Evolutionary conservation across 1,140 invertebrate species (phyloP), one percentile per base, ranked within the genome.

Genomic region (Danaus plexippus): DNA sequence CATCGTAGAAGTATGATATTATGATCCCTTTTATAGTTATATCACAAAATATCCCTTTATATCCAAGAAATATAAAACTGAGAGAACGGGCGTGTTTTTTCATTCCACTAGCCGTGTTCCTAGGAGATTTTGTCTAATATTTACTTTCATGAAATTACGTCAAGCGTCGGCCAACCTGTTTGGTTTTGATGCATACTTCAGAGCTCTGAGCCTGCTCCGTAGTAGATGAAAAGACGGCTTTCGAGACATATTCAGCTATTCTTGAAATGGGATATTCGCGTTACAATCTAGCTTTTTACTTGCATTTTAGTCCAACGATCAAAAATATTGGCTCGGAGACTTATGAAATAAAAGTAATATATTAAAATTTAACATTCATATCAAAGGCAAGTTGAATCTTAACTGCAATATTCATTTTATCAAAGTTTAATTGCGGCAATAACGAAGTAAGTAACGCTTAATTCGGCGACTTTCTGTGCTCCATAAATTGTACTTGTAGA

Each of bases 141-240:
- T 85, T 81, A 77, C 71, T 75, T 67, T 65, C 61, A 72, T 67
- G 73, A 80, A 85, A 85, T 85, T 80, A 82, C 73, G 73, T 74
- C 67, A 75, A 71, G 65, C 63, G 63, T 69, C 73, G 67, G 66
- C 59, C 68, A 67, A 77, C 67, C 64, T 85, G 82, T 85, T 85
- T 85, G 77, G 73, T 77, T 75, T 80, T 85, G 74, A 79, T 83
- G 80, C 75, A 85, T 83, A 83, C 68, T 85, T 79, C 77, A 85
- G 68, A 57, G 61, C 54, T 67, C 58, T 51, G 66, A 49, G 58
- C 67, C 48, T 64, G 64, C 63, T 65, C 69, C 61, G 61, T 44
- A 42, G 63, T 55, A 52, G 61, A 75, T 75, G 68, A 77, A 81
- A 77, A 70, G 67, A 10, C 13, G 47, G 62, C 57, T 64, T 66